phyloP scores from a whole-genome alignment of 2,113 vertebrate species.

The Microtus richardsoni region DNA sequence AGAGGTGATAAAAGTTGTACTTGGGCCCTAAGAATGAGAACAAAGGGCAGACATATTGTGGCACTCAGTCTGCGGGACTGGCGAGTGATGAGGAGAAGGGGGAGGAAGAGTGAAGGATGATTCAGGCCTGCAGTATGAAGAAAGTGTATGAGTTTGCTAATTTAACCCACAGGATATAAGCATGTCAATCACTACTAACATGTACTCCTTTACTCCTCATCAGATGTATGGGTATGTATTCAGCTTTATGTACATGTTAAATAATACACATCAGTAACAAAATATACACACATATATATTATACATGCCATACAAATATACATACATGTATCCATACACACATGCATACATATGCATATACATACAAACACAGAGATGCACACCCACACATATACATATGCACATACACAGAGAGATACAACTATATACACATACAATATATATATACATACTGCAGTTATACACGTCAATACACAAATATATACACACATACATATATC shows the following conservation, averaged over 20 bases:
- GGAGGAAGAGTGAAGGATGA: background rate
- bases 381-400: background rate
- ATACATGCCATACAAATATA: background rate
- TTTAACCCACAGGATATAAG: background rate
- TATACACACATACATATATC: background rate
- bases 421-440: background rate
- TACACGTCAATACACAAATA: background rate
- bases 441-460: background rate
- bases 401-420: background rate
- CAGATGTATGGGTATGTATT: background rate
- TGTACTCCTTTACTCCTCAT: constrained; percentile 32
- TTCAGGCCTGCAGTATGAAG: constrained; percentile 1
- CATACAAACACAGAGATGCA: background rate
- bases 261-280: background rate
- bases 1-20: constrained; percentile 28
- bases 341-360: background rate
- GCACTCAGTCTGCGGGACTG: background rate
- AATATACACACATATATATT: background rate
- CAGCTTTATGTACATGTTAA: background rate
- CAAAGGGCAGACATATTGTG: constrained; percentile 20
- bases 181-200: background rate
- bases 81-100: background rate
- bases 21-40: constrained; percentile 18
- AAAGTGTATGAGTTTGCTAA: constrained; percentile 23
- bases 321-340: background rate